Evolutionary conservation across 1,140 invertebrate genomes (phyloP), one percentile per base, ranked within the genome.

Genomic region (Cydia strobilella): DNA sequence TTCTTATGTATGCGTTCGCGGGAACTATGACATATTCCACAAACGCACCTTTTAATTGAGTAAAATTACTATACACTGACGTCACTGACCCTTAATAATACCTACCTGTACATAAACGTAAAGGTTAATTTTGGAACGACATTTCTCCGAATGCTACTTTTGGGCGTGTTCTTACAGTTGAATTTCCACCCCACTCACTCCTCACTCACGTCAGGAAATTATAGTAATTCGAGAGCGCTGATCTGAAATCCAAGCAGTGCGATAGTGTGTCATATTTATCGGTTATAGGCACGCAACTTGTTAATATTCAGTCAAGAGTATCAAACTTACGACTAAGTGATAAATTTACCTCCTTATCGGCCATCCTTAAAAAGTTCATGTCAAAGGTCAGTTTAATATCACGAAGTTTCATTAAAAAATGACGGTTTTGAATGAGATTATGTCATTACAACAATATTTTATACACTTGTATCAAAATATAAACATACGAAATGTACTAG

Each of bases 81-180:
- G 15, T 31, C n/a, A 54, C 9, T 59, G 54, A 23, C 31, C 27
- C 65, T 69, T 69, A 69, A 69, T 35, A 15, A 15, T 69, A 69
- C 65, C 65, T 35, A 13, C 31, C 15, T 39, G 27, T n/a, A 23
- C 25, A 18, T 69, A 69, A 69, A 42, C 31, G 65, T 35, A 69
- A 69, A 69, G 65, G 65, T 69, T n/a, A 69, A 39, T 25, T 69
- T 59, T 69, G 27, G 18, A 69, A 20, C 31, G 65, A 35, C 27
- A 69, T 69, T 69, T 69, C 65, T 69, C 65, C 10, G 65, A 69
- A 69, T 69, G 31, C 35, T 69, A 18, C 65, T 69, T 69, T 69
- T 69, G 65, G 65, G 65, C 65, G 27, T 69, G 65, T 35, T 31
- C 27, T 35, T 18, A 39, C n/a, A 18, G 31, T 35, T 35, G 25